phyloP scores from a whole-genome alignment of 2,888 invertebrate species.

The Chorisops tibialis region DNA sequence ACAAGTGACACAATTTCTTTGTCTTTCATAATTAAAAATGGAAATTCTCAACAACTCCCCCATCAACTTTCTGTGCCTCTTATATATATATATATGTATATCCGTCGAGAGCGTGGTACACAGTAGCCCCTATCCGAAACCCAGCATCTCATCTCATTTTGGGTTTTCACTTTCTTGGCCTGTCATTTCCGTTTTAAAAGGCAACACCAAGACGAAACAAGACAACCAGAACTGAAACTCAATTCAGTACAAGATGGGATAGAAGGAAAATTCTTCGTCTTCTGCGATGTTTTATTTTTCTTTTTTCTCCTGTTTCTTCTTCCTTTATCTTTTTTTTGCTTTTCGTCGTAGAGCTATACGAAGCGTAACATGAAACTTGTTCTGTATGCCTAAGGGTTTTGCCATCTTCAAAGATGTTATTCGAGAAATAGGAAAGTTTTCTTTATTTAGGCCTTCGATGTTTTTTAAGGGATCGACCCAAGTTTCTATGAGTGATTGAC shows the following conservation, averaged over 20 bases:
- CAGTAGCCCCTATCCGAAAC: background rate
- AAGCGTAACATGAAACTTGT: slow-evolving; percentile 35
- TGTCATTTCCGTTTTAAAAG: slow-evolving; percentile 23
- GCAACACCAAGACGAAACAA: slow-evolving; percentile 31
- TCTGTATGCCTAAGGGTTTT: slow-evolving; percentile 22
- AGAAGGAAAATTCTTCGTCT: slow-evolving; percentile 6
- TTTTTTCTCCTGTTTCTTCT: slow-evolving; percentile 7
- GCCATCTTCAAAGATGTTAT: slow-evolving; percentile 4
- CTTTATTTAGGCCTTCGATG: too few species aligned
- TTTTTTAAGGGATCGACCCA: too few species aligned
- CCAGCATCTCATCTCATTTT: slow-evolving; percentile 17
- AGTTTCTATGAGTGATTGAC: background rate
- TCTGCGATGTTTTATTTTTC: background rate
- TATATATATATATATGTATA: background rate
- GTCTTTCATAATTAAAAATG: slow-evolving; percentile 50
- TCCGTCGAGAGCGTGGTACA: background rate
- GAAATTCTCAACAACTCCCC: slow-evolving; percentile 29
- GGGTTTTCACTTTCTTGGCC: slow-evolving; percentile 14
- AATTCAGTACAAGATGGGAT: slow-evolving; percentile 20
- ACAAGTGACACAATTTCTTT: slow-evolving; percentile 49
- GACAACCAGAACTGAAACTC: slow-evolving; percentile 31
- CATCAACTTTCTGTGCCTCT: background rate
- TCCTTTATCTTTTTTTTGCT: slow-evolving; percentile 1
- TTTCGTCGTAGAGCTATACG: slow-evolving; percentile 20
- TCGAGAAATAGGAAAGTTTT: too few species aligned